These are phyloP conservation scores for Zoanthus sansibaricus DNA, from an alignment of 92 coral and sea anemone species.

Conservation along the genomic window DNA sequence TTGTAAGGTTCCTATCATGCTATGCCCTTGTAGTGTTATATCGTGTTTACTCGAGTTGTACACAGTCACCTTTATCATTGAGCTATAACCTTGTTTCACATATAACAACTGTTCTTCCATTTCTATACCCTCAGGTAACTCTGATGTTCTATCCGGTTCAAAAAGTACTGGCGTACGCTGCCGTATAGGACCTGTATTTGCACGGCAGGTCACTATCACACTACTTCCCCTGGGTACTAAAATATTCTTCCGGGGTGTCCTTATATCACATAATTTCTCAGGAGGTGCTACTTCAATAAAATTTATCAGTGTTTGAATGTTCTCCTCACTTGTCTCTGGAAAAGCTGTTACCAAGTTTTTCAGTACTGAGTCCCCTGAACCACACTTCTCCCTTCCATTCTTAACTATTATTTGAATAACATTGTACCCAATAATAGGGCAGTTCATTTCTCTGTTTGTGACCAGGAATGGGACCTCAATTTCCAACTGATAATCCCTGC, in stretches of 20 bases:
- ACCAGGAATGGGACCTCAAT: conserved; percentile 48
- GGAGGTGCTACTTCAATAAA: neutral
- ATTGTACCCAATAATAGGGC: conserved; percentile 42
- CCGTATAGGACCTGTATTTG: conserved; percentile 45
- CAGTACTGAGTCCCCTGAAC: conserved; percentile 26
- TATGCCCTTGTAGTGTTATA: conserved; percentile 24
- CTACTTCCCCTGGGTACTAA: conserved; percentile 15
- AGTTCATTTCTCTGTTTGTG: conserved; percentile 17
- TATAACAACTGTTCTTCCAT: conserved; percentile 41
- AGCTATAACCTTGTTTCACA: conserved; percentile 39
- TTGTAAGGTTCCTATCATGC: conserved; percentile 23
- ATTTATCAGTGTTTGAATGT: conserved; percentile 18
- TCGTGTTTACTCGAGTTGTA: conserved; percentile 45
- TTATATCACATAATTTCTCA: conserved; percentile 23
- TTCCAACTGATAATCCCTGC: conserved; percentile 5
- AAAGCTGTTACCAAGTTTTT: conserved; percentile 32
- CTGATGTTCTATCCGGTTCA: conserved; percentile 27
- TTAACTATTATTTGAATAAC: conserved; percentile 37
- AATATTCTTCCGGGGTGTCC: conserved; percentile 31
- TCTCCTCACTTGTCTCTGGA: conserved; percentile 31
- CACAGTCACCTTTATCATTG: conserved; percentile 37
- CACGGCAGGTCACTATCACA: conserved; percentile 33
- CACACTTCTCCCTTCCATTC: neutral
- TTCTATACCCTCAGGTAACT: neutral
- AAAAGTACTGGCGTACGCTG: conserved; percentile 33